These are phyloP conservation scores for Seladonia tumulorum DNA, from an alignment of 2,888 invertebrate species.

Conservation along the genomic window DNA sequence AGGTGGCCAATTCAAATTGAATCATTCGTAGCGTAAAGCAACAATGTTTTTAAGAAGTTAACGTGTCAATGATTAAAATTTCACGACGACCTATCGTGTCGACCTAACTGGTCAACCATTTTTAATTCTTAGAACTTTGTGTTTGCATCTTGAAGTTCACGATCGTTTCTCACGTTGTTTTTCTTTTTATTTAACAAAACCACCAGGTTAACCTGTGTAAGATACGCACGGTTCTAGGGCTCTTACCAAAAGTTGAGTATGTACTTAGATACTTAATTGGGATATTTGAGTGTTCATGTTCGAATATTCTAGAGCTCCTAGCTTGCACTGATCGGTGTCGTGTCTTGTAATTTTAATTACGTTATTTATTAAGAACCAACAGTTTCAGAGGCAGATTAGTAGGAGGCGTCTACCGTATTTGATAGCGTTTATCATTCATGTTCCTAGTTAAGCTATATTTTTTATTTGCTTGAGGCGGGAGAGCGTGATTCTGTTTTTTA, in stretches of 20 bases:
- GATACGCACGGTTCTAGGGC: neutral
- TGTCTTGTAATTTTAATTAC: neutral
- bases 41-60: slow-evolving; percentile 3
- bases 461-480: slow-evolving; percentile 31
- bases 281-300: neutral
- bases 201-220: too few relatives aligned
- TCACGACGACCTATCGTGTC: slow-evolving; percentile 20
- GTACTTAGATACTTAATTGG: neutral
- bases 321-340: neutral
- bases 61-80: slow-evolving; percentile 37
- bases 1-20: slow-evolving; percentile 51
- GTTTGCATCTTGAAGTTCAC: neutral
- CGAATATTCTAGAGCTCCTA: neutral
- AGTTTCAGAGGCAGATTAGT: slow-evolving; percentile 30
- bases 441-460: slow-evolving; percentile 66
- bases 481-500: neutral
- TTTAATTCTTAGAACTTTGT: slow-evolving; percentile 6
- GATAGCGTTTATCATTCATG: slow-evolving; percentile 51
- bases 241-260: neutral
- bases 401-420: slow-evolving; percentile 17
- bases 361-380: neutral
- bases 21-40: slow-evolving; percentile 30
- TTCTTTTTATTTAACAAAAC: neutral
- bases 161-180: neutral
- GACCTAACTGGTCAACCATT: slow-evolving; percentile 37